Evolutionary conservation across 2,888 invertebrate genomes (phyloP).

Genomic region (Aspidiotus destructor): DNA sequence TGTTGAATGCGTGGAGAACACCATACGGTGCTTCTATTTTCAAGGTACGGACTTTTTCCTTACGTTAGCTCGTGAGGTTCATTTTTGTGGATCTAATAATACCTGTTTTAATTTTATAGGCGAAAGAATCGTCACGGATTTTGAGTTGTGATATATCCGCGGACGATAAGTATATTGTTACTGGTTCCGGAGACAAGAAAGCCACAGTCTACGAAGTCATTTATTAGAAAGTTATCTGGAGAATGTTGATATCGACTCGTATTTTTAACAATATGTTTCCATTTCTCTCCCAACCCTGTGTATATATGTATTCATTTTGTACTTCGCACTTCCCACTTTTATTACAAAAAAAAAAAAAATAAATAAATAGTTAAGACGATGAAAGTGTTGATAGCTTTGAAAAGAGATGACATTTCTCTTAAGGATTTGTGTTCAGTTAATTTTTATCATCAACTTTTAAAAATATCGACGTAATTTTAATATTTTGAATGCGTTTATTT

Average conservation of each 20-base stretch:
- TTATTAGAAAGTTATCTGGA: constrained; percentile 50
- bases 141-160: constrained; percentile 93
- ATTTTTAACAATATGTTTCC: not conserved
- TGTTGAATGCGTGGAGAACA: constrained; percentile 94
- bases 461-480: no score
- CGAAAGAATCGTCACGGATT: constrained; percentile 90
- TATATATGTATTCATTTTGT: no score
- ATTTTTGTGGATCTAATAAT: no score
- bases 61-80: no score
- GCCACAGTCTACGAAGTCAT: constrained; percentile 94
- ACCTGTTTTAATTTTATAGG: constrained; percentile 48
- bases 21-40: constrained; percentile 97
- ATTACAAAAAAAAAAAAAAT: not conserved
- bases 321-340: not conserved
- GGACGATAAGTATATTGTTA: constrained; percentile 93
- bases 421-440: no score
- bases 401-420: no score
- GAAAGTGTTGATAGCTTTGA: not conserved
- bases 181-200: constrained; percentile 93
- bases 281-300: not conserved
- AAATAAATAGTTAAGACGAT: not conserved
- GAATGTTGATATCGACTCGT: not conserved
- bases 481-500: no score
- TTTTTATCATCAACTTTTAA: no score
- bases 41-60: constrained; percentile 55